These are phyloP conservation scores for Martes flavigula DNA, from an alignment of 2,797 vertebrate genomes.

Conservation along the genomic window DNA sequence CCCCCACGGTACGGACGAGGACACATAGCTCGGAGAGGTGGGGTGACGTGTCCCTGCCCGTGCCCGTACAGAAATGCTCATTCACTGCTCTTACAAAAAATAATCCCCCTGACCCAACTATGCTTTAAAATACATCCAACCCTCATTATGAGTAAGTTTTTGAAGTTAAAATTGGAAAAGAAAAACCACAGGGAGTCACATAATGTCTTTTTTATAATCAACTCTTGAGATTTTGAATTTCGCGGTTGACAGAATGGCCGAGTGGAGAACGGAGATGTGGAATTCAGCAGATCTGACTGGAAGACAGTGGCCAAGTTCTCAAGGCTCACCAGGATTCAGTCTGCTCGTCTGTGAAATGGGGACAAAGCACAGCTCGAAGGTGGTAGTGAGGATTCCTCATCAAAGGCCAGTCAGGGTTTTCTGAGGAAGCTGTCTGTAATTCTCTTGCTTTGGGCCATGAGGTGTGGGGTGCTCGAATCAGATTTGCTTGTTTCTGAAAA, in stretches of 20 bases:
- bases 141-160: not conserved
- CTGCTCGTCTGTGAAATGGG: not conserved
- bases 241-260: not conserved
- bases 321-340: not conserved
- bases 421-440: not conserved
- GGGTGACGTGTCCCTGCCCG: not conserved
- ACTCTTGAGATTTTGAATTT: not conserved
- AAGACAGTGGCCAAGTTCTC: not conserved
- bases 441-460: not conserved
- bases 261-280: not conserved
- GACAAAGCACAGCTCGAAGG: not conserved
- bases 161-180: not conserved
- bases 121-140: not conserved
- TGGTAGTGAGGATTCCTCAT: not conserved
- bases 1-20: rapidly evolving
- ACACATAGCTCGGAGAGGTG: not conserved
- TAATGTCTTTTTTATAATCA: not conserved
- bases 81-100: not conserved
- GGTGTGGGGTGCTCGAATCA: not conserved
- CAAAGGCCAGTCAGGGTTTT: too few species aligned
- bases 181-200: not conserved
- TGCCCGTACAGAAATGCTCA: not conserved
- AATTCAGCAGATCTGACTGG: not conserved
- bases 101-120: not conserved
- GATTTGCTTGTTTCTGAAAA: not conserved